These are phyloP conservation scores for Pachyuromys duprasi DNA, from an alignment of 2,797 vertebrate genomes.

Conservation along the genomic window DNA sequence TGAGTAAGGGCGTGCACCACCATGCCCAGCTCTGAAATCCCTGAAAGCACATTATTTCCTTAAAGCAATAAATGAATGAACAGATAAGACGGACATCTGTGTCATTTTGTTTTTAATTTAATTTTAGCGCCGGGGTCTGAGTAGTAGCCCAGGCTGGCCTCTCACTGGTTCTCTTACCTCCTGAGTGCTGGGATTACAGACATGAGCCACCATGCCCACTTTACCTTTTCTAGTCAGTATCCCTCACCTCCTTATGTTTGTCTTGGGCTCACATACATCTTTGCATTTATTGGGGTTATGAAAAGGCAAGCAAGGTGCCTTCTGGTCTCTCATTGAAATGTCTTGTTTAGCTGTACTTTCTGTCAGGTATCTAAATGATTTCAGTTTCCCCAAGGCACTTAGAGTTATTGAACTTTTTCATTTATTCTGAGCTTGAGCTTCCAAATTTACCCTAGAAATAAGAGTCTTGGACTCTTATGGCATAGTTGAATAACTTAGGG, in stretches of 20 bases:
- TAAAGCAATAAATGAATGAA: background rate
- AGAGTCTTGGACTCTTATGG: background rate
- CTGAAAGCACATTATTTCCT: constrained; percentile 15
- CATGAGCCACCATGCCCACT: background rate
- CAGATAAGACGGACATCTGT: background rate
- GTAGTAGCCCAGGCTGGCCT: background rate
- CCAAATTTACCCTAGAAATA: constrained; percentile 12
- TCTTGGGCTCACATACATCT: background rate
- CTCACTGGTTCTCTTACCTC: background rate
- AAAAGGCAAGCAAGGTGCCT: background rate
- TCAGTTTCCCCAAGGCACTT: background rate
- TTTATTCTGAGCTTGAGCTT: constrained; percentile 10
- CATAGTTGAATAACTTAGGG: background rate
- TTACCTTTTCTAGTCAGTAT: background rate
- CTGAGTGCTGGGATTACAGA: background rate
- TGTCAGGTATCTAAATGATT: background rate
- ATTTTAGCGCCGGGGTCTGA: background rate
- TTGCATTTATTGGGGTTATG: background rate
- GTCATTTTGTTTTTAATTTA: background rate
- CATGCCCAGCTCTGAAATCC: background rate
- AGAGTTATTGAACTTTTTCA: background rate
- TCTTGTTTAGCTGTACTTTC: background rate
- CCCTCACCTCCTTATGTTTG: background rate
- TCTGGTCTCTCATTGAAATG: background rate
- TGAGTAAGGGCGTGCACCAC: background rate